Conservation (phyloP, 2,888 invertebrate species). For the Dichetophora obliterata region DNA sequence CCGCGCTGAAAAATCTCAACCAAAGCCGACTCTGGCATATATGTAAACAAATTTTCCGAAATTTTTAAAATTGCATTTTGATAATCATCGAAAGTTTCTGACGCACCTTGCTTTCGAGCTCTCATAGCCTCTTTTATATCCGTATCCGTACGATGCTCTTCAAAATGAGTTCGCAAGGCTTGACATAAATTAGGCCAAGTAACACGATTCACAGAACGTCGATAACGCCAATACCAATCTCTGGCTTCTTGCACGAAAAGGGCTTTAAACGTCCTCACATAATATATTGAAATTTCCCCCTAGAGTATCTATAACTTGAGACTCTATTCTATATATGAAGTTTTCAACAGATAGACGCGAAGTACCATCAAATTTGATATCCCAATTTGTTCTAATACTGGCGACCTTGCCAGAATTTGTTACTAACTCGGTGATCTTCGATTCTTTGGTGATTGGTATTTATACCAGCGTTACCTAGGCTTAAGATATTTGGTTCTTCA, state of each 20-base stretch:
- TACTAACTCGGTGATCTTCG: no score
- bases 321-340: constrained; percentile 20
- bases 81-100: no score
- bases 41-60: constrained; percentile 11
- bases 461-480: no score
- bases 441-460: no score
- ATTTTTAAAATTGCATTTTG: constrained; percentile 38
- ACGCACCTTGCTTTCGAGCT: no score
- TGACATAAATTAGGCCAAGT: constrained; percentile 31
- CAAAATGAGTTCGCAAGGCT: constrained; percentile 37
- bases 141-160: no score
- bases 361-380: constrained; percentile 25
- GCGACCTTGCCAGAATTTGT: no score
- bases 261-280: background rate
- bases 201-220: constrained; percentile 26
- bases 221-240: constrained; percentile 34
- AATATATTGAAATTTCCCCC: constrained; percentile 2
- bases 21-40: constrained; percentile 28
- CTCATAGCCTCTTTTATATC: no score
- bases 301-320: constrained; percentile 21
- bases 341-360: constrained; percentile 8
- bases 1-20: constrained; percentile 41
- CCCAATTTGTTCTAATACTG: constrained; percentile 14
- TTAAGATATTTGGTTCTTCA: no score
- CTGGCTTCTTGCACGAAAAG: constrained; percentile 15